Base-by-base conservation (phyloP, 2,113 vertebrate genomes). In the Misgurnus anguillicaudatus region DNA sequence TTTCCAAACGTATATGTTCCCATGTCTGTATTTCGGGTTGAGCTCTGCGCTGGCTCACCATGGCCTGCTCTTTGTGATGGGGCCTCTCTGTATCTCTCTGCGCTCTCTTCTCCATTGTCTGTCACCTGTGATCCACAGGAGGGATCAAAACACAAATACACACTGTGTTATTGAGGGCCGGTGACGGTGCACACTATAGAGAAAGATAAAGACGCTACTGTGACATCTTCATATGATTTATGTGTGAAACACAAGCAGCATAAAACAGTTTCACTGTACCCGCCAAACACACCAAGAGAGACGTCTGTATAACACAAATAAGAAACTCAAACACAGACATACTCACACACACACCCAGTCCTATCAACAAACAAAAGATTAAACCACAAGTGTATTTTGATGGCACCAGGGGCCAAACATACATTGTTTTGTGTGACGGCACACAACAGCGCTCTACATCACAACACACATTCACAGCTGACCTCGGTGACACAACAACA, bases 61-160 rank as follows among this genome's bases (percentile, higher is more conserved):
- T 77, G 80, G 78, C 60, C 80, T 66, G 80, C 80, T 61, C 63
- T 69, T 63, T 82, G 61, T 84, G 66, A 80, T 64, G 38, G 53
- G 21, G 66, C 84, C 76, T 80, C 82, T 51, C 81, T 51, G 57
- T 53, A 57, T 53, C 72, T 85, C 86, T 45, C 51, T 36, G 9
- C 82, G 78, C 74, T 36, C 38, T 42, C 70, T 53, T 78, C 75
- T 42, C 31, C 42, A n/a, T 65, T 84, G 74, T 88, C 87, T 70
- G 76, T 47, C 10, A 82, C 88, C 92, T 92, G 68, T 70, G 68
- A 17, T 70, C 68, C 68, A 55, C 68, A 38, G 47, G 48, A 48
- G 67, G 8, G 48, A n/a, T n/a, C 14, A 69, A 80, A 41, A 58
- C 41, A 83, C 62, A 71, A 41, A 87, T 4, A 83, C 51, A 77